These are phyloP conservation scores for Tuta absoluta DNA, from an alignment of 2,888 invertebrate species.

Conservation along the genomic window DNA sequence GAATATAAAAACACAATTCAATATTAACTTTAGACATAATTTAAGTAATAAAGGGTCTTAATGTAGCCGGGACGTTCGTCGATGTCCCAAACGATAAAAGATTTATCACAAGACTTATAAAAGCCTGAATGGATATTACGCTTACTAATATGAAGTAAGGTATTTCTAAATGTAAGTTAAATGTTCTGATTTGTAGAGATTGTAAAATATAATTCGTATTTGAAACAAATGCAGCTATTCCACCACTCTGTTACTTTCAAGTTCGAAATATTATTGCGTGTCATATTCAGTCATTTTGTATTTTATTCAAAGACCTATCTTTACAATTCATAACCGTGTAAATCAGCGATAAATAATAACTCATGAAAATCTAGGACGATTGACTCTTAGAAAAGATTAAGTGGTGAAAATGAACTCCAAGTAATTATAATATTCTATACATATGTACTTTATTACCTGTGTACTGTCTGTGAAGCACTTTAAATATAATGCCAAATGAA, in stretches of 20 bases:
- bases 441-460: constrained; percentile 1
- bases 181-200: constrained; percentile 11
- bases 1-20: background rate
- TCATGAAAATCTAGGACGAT: too few species aligned
- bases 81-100: constrained; percentile 1
- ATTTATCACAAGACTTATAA: constrained; percentile 42
- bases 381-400: background rate
- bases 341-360: too few species aligned
- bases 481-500: constrained; percentile 6
- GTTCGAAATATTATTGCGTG: too few species aligned
- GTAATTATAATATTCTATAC: background rate
- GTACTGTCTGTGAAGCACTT: constrained; percentile 8
- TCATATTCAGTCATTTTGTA: too few species aligned
- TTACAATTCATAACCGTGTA: too few species aligned
- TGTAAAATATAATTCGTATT: background rate
- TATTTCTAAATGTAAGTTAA: background rate
- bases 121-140: constrained; percentile 71
- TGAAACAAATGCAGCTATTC: background rate
- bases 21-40: background rate
- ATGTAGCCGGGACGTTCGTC: background rate
- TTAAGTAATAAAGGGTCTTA: constrained; percentile 1
- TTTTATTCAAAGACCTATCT: background rate
- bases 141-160: constrained; percentile 61
- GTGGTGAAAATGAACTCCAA: background rate
- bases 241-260: background rate